phyloP scores from a whole-genome alignment of 2,888 invertebrate genomes.

The Macrophya alboannulata region DNA sequence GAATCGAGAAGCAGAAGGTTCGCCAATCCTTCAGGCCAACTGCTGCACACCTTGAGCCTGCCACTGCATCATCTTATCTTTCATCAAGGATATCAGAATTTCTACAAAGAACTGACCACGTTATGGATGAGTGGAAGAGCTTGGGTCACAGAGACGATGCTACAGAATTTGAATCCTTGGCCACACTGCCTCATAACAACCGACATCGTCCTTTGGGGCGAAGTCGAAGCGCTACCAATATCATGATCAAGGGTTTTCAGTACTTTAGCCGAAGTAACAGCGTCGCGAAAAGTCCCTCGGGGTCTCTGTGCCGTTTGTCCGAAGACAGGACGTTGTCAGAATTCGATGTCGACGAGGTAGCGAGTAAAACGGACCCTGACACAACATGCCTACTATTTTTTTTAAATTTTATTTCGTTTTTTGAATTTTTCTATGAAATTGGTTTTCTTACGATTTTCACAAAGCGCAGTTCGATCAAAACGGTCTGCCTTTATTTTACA shows the following conservation, averaged over 20 bases:
- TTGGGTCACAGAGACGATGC: constrained; percentile 85
- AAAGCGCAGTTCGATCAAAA: constrained; percentile 6
- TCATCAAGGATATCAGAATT: constrained; percentile 91
- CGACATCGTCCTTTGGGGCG: constrained; percentile 61
- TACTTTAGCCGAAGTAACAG: constrained; percentile 81
- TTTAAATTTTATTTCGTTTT: neutral
- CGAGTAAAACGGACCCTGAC: constrained; percentile 61
- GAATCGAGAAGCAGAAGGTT: constrained; percentile 87
- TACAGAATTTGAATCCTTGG: constrained; percentile 68
- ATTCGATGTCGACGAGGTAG: constrained; percentile 72
- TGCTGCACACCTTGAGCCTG: constrained; percentile 89
- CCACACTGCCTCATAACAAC: constrained; percentile 61
- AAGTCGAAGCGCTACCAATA: constrained; percentile 90
- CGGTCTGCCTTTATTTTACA: constrained; percentile 78
- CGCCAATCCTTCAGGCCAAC: constrained; percentile 87
- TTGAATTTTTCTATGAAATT: constrained; percentile 19
- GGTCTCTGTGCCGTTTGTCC: constrained; percentile 67
- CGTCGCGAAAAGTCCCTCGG: constrained; percentile 72
- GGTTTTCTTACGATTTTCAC: neutral
- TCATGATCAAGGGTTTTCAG: constrained; percentile 92
- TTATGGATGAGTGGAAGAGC: constrained; percentile 93
- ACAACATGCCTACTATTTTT: neutral
- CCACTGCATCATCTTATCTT: constrained; percentile 89
- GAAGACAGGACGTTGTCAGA: constrained; percentile 75
- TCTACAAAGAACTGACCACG: constrained; percentile 91